These are phyloP conservation scores for Acanthoscelides obtectus DNA, from an alignment of 2,888 invertebrate genomes.

Conservation along the genomic window DNA sequence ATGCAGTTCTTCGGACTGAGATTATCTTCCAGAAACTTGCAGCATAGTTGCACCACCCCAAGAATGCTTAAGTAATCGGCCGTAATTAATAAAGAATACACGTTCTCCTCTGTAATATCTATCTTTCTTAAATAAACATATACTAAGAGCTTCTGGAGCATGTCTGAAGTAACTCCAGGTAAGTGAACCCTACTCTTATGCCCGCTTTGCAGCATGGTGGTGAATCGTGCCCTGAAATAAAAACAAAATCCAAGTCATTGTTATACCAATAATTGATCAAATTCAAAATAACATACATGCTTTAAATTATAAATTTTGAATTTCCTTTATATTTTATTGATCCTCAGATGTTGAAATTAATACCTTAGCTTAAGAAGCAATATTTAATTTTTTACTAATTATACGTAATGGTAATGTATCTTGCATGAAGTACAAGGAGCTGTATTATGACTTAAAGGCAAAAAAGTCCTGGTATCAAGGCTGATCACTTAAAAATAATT, in stretches of 20 bases:
- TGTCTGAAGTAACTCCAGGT: constrained; percentile 71
- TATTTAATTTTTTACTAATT: too few relatives aligned
- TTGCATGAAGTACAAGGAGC: too few relatives aligned
- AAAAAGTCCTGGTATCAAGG: too few relatives aligned
- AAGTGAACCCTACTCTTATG: constrained; percentile 63
- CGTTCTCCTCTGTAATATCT: constrained; percentile 71
- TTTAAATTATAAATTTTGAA: too few relatives aligned
- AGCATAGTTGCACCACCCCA: constrained; percentile 77
- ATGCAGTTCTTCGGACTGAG: constrained; percentile 77
- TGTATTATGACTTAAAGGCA: too few relatives aligned
- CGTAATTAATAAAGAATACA: constrained; percentile 73
- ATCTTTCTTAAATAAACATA: constrained; percentile 81
- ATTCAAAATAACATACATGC: too few relatives aligned
- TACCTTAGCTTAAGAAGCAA: too few relatives aligned
- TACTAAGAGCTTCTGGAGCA: constrained; percentile 73
- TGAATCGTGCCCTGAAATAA: constrained; percentile 68
- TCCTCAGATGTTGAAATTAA: too few relatives aligned
- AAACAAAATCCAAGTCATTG: not conserved
- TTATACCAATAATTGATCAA: too few relatives aligned
- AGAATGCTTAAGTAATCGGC: constrained; percentile 86
- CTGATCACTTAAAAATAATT: too few relatives aligned
- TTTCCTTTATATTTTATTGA: too few relatives aligned
- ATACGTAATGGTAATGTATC: too few relatives aligned
- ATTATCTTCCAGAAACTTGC: constrained; percentile 65
- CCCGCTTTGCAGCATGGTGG: constrained; percentile 71